Conservation (phyloP, 2,888 invertebrate genomes). For the Dichetophora obliterata region DNA sequence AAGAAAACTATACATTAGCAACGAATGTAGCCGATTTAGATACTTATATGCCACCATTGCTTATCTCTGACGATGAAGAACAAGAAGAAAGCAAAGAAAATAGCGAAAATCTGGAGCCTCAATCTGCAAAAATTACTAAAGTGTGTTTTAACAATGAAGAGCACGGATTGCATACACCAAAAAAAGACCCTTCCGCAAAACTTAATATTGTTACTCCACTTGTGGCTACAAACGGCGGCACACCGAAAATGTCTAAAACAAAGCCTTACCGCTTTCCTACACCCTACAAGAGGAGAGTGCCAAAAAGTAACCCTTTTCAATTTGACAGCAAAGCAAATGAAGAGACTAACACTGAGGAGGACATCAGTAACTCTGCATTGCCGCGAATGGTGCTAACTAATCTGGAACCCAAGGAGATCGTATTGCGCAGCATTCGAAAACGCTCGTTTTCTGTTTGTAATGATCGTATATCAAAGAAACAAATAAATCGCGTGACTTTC, state of each 20-base stretch:
- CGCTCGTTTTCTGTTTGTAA: slow-evolving; percentile 58
- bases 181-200: slow-evolving; percentile 9
- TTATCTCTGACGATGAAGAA: slow-evolving; percentile 44
- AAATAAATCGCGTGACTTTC: slow-evolving; percentile 50
- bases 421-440: slow-evolving; percentile 53
- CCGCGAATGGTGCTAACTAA: slow-evolving; percentile 37
- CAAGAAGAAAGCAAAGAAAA: background rate
- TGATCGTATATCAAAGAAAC: slow-evolving; percentile 31
- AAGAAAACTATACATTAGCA: background rate
- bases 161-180: background rate
- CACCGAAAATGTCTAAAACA: slow-evolving; percentile 5
- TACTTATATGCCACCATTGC: slow-evolving; percentile 39
- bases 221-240: slow-evolving; percentile 35
- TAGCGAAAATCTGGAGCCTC: background rate
- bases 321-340: too few species aligned
- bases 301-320: slow-evolving; percentile 26
- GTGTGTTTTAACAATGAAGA: slow-evolving; percentile 32
- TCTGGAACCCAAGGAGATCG: slow-evolving; percentile 45
- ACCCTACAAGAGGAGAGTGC: slow-evolving; percentile 51
- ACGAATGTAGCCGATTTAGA: slow-evolving; percentile 39
- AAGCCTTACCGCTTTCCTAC: slow-evolving; percentile 53
- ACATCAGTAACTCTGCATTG: background rate
- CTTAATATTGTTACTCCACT: background rate
- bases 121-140: slow-evolving; percentile 34
- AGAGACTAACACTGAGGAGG: slow-evolving; percentile 30